A percentile compares a stretch with the other conserved stretches of the same genome.
These are phyloP conservation scores for Bacillus rossius DNA, from an alignment of 1,140 invertebrate genomes.

Conservation along the genomic window DNA sequence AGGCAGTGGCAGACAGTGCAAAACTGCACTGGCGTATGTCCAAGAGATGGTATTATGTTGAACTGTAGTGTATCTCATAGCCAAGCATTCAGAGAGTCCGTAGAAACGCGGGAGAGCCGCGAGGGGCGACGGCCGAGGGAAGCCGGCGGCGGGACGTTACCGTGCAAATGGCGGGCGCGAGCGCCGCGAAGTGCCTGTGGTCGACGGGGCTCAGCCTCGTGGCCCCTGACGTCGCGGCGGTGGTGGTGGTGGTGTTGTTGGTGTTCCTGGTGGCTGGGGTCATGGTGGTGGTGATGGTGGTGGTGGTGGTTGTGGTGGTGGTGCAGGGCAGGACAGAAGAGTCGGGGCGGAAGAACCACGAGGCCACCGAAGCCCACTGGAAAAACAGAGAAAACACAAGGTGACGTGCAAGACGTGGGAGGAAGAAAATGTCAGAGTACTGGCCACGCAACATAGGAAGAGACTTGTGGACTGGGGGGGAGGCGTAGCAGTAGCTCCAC, in stretches of 20 bases:
- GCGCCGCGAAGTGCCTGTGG: slow-evolving; percentile 27
- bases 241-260: slow-evolving; percentile 17
- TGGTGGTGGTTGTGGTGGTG: slow-evolving; percentile 15
- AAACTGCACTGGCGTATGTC: too few relatives aligned
- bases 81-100: too few relatives aligned
- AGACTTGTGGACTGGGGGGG: too few relatives aligned
- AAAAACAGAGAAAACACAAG: slow-evolving; percentile 31
- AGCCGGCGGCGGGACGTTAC: slow-evolving; percentile 27
- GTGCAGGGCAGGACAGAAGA: slow-evolving; percentile 25
- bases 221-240: slow-evolving; percentile 6
- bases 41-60: too few relatives aligned
- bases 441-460: too few relatives aligned
- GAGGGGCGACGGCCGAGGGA: not conserved
- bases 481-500: too few relatives aligned
- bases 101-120: not conserved
- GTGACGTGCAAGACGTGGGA: slow-evolving; percentile 39
- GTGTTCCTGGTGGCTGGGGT: slow-evolving; percentile 16
- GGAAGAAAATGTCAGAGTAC: too few relatives aligned
- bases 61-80: too few relatives aligned
- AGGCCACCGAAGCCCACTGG: slow-evolving; percentile 46
- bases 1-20: too few relatives aligned
- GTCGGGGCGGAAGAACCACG: slow-evolving; percentile 44
- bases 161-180: slow-evolving; percentile 42
- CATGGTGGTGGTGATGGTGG: slow-evolving; percentile 14
- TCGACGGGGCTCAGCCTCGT: slow-evolving; percentile 26